Base-by-base conservation (phyloP, 1,140 invertebrate species). In the Tetragonula clypearis region DNA sequence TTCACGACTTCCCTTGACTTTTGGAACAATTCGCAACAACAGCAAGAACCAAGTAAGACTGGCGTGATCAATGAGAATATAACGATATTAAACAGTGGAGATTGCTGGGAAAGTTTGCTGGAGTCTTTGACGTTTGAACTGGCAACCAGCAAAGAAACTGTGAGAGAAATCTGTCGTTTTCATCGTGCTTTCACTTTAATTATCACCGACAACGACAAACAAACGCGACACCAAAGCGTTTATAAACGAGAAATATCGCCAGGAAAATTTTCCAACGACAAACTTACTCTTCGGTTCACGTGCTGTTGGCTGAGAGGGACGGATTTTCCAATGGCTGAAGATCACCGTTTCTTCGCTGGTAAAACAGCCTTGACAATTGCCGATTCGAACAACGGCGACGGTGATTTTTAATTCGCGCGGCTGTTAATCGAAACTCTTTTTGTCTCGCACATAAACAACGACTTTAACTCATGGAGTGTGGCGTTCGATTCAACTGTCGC, bases 341-440 rank as follows among this genome's bases (percentile, higher is more conserved):
- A 55, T 15, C 30, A 26, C 1, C 23, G 68, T 69, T 69, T 26
- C 21, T 79, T 12, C 53, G 41, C 41, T 49, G 41, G 41, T 84
- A 84, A 84, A 84, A 30, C 26, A 53, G 56, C 26, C 80, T 82
- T 60, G 60, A 30, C 30, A 82, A 82, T 74, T 60, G 41, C 41
- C 23, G 30, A 26, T 71, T 56, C 30, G 21, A 17, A 2, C 62
- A 26, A 79, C 49, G 65, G 55, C 49, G 41, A 8, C 41, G 41
- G 5, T 41, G 26, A 23, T 74, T 78, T 71, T 83, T 30, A 69
- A 77, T 30, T 30, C 62, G 53, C 26, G n/a, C 80, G 30, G n/a
- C 49, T 65, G 55, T 49, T 30, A 1, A 30, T 30, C 30, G 30
- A 30, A 30, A 30, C 30, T 30, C 30, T 49, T 21, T 82, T 82